These are phyloP conservation scores for Condylura cristata DNA, from an alignment of 2,113 vertebrate species.

Conservation along the genomic window DNA sequence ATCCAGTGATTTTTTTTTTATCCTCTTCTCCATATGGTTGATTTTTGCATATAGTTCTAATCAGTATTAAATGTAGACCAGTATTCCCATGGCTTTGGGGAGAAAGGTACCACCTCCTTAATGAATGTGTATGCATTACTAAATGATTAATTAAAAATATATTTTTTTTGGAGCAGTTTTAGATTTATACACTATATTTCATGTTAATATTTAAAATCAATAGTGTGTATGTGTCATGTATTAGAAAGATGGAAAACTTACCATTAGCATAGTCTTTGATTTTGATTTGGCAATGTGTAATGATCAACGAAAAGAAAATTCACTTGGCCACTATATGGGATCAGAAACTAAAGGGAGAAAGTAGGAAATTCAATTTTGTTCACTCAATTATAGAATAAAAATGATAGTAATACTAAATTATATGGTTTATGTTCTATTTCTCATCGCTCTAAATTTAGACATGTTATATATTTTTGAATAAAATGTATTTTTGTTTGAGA, in stretches of 20 bases:
- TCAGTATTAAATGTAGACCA: not conserved
- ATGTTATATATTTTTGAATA: not conserved
- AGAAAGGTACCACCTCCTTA: not conserved
- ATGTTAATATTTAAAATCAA: not conserved
- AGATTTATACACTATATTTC: not conserved
- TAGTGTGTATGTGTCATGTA: not conserved
- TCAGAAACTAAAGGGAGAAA: too few species aligned
- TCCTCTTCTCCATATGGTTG: not conserved
- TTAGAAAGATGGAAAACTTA: not conserved
- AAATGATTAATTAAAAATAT: too few species aligned
- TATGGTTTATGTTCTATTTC: not conserved
- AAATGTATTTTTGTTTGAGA: not conserved
- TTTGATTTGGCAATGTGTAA: not conserved
- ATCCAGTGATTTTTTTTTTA: not conserved
- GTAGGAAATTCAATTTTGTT: not conserved
- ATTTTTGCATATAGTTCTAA: not conserved
- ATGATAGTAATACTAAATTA: not conserved
- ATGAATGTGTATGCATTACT: too few species aligned
- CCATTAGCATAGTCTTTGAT: not conserved
- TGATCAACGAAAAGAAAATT: not conserved
- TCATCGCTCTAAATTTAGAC: not conserved
- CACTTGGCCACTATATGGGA: not conserved
- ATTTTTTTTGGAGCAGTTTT: not conserved
- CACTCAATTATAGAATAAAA: not conserved
- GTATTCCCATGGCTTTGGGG: not conserved